These are phyloP conservation scores for Syncerus caffer DNA, from an alignment of 2,797 vertebrate species.

Conservation along the genomic window DNA sequence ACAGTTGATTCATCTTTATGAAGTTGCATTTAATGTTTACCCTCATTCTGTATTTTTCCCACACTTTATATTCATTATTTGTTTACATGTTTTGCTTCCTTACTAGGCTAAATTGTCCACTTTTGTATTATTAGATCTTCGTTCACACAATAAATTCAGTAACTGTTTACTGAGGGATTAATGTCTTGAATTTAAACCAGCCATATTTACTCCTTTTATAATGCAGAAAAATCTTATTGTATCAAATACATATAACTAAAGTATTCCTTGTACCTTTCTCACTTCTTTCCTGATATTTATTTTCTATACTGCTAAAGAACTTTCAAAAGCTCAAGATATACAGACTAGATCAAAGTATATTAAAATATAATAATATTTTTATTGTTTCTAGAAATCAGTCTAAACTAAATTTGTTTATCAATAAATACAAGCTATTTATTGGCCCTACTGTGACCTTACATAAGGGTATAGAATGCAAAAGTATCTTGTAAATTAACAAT, in stretches of 20 bases:
- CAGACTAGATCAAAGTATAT: background rate
- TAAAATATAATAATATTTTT: conserved; percentile 17
- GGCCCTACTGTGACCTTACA: background rate
- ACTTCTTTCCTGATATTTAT: background rate
- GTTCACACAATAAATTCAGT: background rate
- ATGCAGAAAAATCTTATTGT: background rate
- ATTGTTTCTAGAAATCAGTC: background rate
- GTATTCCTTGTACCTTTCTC: background rate
- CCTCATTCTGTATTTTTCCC: background rate
- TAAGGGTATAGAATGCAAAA: background rate
- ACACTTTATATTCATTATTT: background rate
- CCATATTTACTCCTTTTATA: background rate
- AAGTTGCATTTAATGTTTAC: background rate
- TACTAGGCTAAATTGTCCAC: background rate
- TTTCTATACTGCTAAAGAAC: background rate
- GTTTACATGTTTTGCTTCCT: background rate
- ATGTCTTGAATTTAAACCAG: background rate
- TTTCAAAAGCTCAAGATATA: background rate
- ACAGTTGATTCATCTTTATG: background rate
- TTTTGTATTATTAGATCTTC: background rate
- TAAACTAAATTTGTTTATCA: background rate
- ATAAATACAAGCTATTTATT: background rate
- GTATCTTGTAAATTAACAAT: background rate
- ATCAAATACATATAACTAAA: background rate
- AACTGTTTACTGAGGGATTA: background rate